Base-by-base conservation (phyloP, 2,888 invertebrate species). In the Coelinius sp. region DNA sequence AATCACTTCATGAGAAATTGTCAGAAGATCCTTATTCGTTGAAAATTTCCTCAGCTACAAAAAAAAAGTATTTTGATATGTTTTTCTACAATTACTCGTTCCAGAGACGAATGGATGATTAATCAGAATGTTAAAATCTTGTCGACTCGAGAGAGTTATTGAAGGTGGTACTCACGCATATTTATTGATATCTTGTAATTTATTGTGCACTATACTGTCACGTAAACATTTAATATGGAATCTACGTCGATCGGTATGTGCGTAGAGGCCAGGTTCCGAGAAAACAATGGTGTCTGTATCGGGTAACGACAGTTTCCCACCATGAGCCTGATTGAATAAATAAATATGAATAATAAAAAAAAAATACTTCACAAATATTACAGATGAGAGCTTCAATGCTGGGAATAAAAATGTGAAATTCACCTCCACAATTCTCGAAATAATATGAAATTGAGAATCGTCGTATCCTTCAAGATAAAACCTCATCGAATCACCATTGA, bases 401-500 rank as follows among this genome's bases (percentile, higher is more conserved):
- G n/a, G n/a, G n/a, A n/a, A n/a, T n/a, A n/a, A n/a, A n/a, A 41
- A 12, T 12, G 12, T 41, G 3, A 31, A n/a, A 17, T 35, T 59
- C 12, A 59, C 59, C 20, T 59, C 59, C 17, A 59, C 31, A 17
- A 59, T 59, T 31, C 8, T 59, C 2, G 59, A 59, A 59, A 31
- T 31, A 8, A 31, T 14, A 12, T 59, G 59, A 27, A n/a, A 59
- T 20, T 59, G 27, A 31, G 1, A 31, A 2, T 59, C 59, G 20
- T 59, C 31, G 20, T 59, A 59, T 27, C 59, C 59, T 20, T 59
- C 59, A 17, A 59, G 59, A 35, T 59, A 59, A 35, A 59, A 59
- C n/a, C 20, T 59, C 59, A 59, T 59, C 17, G 59, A 31, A 8
- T 0, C 0, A 17, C 35, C 59, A 20, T 59, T 27, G 6, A 59